phyloP scores from a whole-genome alignment of 2,113 vertebrate species.

The Oncorhynchus clarkii region DNA sequence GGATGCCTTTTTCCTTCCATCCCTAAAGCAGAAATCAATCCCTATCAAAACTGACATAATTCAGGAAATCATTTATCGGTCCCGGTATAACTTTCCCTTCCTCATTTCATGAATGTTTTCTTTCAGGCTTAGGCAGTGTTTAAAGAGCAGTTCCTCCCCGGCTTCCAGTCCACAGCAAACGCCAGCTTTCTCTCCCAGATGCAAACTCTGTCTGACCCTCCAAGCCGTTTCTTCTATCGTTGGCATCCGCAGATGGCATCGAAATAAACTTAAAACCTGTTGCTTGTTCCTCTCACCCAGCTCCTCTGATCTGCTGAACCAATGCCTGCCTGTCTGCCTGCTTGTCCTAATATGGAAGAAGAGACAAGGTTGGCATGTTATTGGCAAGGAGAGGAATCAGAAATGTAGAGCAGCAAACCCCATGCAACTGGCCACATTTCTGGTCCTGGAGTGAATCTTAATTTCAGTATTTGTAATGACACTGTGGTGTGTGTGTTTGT shows the following conservation, averaged over 20 bases:
- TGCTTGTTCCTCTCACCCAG: neutral
- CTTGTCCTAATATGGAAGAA: slow-evolving; percentile 20
- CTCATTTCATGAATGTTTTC: neutral
- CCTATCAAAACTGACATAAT: neutral
- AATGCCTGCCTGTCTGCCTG: too few relatives aligned
- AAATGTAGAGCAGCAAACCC: slow-evolving; percentile 13
- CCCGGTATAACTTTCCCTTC: neutral
- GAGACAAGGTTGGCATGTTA: slow-evolving; percentile 26
- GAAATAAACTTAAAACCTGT: neutral
- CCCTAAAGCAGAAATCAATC: neutral
- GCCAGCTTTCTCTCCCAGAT: neutral
- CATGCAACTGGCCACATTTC: slow-evolving; percentile 36
- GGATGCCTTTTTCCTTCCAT: neutral
- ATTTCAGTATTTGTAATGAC: neutral
- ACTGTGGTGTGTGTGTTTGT: too few relatives aligned
- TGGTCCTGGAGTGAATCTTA: slow-evolving; percentile 44
- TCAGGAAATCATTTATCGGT: neutral
- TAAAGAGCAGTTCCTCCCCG: neutral
- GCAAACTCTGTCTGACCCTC: neutral
- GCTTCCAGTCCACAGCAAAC: neutral
- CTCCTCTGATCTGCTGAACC: neutral
- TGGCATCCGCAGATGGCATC: neutral
- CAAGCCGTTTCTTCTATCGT: neutral
- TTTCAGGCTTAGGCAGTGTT: neutral
- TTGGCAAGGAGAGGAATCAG: slow-evolving; percentile 19